A percentile compares a stretch with the other conserved stretches of the same genome.
phyloP scores from a whole-genome alignment of 2,113 vertebrate species.

The Oxyruncus cristatus region DNA sequence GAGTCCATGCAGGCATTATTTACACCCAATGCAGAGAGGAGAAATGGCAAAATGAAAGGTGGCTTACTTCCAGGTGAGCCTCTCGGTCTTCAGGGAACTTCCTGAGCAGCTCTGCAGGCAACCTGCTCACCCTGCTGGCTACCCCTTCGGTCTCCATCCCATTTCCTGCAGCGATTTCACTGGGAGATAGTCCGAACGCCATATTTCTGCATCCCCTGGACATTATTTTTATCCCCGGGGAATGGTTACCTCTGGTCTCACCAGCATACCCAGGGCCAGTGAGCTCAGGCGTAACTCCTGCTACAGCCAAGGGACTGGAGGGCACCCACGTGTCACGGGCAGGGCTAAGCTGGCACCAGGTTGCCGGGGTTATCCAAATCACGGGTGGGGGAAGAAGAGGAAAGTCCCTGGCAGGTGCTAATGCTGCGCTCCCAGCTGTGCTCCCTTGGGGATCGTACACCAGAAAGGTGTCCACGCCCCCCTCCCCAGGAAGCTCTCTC shows the following conservation, averaged over 20 bases:
- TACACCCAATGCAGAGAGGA: neutral
- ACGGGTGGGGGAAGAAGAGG: neutral
- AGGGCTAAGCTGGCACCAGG: neutral
- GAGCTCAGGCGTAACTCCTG: neutral
- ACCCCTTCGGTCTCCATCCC: neutral
- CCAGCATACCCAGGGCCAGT: neutral
- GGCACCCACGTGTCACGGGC: accelerated
- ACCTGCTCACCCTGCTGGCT: neutral
- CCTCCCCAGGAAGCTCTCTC: neutral
- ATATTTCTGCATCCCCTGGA: neutral
- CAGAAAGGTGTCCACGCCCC: neutral
- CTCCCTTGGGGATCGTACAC: neutral
- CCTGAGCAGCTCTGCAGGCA: accelerated
- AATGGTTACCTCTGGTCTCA: neutral
- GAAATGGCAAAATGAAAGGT: neutral
- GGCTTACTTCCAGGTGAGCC: neutral
- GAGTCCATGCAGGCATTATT: neutral
- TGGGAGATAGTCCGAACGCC: neutral
- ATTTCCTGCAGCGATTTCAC: neutral
- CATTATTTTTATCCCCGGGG: neutral
- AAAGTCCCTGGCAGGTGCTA: neutral
- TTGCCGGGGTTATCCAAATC: neutral
- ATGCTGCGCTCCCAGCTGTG: neutral
- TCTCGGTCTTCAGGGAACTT: neutral
- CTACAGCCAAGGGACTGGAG: neutral